Conservation (phyloP, 2,797 vertebrate genomes). For the Spinibarbus caldwelli region DNA sequence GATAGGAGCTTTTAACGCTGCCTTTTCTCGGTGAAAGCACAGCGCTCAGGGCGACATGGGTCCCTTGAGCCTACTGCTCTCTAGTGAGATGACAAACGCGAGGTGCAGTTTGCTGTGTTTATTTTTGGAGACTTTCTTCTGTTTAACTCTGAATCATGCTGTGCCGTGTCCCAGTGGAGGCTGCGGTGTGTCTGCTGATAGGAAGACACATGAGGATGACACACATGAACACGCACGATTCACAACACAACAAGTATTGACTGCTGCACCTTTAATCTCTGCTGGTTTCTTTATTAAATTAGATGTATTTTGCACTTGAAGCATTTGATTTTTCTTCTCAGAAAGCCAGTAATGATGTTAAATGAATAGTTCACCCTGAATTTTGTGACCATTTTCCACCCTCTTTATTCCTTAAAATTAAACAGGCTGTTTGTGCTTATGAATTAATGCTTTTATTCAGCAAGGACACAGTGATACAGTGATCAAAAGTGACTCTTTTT, state of each 20-base stretch:
- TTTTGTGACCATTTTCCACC: background rate
- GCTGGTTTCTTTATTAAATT: background rate
- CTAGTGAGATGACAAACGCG: background rate
- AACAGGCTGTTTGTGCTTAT: background rate
- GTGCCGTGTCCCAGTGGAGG: background rate
- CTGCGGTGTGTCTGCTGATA: background rate
- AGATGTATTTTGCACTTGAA: background rate
- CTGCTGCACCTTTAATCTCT: background rate
- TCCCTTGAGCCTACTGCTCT: slow-evolving; percentile 19
- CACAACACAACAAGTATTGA: background rate
- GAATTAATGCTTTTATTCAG: background rate
- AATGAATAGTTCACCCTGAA: background rate
- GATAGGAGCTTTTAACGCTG: slow-evolving; percentile 27
- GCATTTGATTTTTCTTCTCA: background rate
- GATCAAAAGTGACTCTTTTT: background rate
- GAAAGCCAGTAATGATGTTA: background rate
- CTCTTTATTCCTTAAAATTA: background rate
- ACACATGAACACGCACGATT: background rate
- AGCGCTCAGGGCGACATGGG: background rate
- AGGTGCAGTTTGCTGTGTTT: slow-evolving; percentile 33
- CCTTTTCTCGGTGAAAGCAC: background rate
- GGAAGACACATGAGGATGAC: background rate
- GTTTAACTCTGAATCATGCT: slow-evolving; percentile 27
- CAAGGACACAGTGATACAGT: background rate
- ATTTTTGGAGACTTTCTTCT: slow-evolving; percentile 40